Percentiles rank a stretch among this genome's conserved stretches.
phyloP scores from a whole-genome alignment of 37 sponge, comb jelly and placozoan genomes.

The Lycopodina hypogea region DNA sequence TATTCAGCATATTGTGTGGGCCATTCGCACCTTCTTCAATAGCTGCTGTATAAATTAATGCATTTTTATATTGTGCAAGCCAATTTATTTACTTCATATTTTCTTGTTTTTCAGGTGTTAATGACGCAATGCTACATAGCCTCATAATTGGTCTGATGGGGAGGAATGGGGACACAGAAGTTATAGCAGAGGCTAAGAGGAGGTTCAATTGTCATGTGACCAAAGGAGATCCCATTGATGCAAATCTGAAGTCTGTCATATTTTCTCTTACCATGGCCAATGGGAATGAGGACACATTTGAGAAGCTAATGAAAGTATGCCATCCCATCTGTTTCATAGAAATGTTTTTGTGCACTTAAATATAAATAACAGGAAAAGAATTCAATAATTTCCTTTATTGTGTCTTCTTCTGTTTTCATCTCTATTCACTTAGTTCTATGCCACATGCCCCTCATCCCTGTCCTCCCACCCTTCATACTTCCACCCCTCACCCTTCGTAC shows the following conservation, averaged over 20 bases:
- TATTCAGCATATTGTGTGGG: too few species aligned
- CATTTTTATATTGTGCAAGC: background rate
- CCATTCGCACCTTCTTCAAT: too few species aligned
- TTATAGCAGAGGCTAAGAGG: slow-evolving; percentile 65
- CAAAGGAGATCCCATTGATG: background rate
- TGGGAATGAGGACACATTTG: slow-evolving; percentile 59
- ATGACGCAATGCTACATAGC: slow-evolving; percentile 69
- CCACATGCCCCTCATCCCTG: too few species aligned
- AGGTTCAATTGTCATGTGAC: slow-evolving; percentile 42
- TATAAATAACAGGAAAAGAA: slow-evolving; percentile 83
- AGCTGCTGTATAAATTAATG: background rate
- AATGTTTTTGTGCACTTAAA: slow-evolving; percentile 88
- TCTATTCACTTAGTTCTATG: too few species aligned
- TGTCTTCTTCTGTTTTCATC: background rate
- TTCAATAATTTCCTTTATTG: background rate
- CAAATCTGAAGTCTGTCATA: slow-evolving; percentile 64
- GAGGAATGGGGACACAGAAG: too few species aligned
- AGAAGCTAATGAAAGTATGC: slow-evolving; percentile 57
- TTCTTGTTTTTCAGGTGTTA: slow-evolving; percentile 17
- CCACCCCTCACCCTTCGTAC: background rate
- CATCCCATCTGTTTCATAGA: slow-evolving; percentile 22
- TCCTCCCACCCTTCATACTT: too few species aligned
- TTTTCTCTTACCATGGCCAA: slow-evolving; percentile 39
- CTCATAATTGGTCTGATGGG: slow-evolving; percentile 43
- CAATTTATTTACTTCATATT: background rate